Conservation (phyloP, 2,797 vertebrate species). For the Mormyrus proboscirostris region DNA sequence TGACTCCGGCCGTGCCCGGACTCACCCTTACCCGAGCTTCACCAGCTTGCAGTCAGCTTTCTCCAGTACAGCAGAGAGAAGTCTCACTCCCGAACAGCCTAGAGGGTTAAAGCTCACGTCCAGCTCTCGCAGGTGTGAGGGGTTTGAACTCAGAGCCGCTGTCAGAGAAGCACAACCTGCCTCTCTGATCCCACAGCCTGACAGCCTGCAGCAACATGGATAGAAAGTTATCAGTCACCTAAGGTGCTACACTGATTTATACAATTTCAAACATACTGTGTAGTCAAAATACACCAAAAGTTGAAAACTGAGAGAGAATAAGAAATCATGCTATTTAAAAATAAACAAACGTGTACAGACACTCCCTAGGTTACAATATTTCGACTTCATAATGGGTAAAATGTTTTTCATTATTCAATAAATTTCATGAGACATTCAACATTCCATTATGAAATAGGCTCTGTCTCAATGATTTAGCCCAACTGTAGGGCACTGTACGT, state of each 20-base stretch:
- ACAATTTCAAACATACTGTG: neutral
- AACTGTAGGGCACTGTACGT: neutral
- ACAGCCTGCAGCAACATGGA: neutral
- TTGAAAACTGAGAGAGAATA: neutral
- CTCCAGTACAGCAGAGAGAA: constrained; percentile 8
- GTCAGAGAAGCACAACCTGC: neutral
- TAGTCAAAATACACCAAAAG: neutral
- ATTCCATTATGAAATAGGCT: neutral
- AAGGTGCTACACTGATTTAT: neutral
- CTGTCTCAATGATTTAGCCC: neutral
- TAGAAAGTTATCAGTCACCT: neutral
- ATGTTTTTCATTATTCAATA: neutral
- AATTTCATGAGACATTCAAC: neutral
- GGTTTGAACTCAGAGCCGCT: neutral
- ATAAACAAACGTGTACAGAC: neutral
- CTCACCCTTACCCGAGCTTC: neutral
- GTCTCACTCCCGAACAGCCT: neutral
- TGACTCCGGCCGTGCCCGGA: neutral
- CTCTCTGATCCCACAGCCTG: constrained; percentile 8
- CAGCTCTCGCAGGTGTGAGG: constrained; percentile 17
- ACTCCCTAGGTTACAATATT: neutral
- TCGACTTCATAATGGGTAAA: neutral
- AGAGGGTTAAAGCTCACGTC: constrained; percentile 10
- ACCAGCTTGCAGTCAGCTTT: constrained; percentile 5
- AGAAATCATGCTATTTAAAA: neutral